Percentiles rank a stretch among this genome's conserved stretches.
phyloP scores from a whole-genome alignment of 2,113 vertebrate genomes.

The Vulpes vulpes region DNA sequence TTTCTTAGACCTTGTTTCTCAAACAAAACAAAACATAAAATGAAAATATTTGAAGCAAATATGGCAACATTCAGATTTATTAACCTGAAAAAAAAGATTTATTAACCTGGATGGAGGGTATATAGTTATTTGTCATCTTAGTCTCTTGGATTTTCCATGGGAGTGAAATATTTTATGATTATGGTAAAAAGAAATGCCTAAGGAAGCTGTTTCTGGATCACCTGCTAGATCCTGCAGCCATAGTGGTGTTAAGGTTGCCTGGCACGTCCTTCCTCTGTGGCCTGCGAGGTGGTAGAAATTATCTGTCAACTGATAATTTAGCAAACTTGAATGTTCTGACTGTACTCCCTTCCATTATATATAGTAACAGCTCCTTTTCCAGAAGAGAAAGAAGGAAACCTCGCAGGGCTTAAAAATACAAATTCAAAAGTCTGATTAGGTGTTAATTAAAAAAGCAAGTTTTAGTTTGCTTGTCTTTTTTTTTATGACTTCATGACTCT shows the following conservation, averaged over 20 bases:
- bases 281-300: too few species aligned
- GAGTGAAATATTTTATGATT: not conserved
- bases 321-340: not conserved
- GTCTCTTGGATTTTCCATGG: not conserved
- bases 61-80: not conserved
- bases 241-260: fast-evolving
- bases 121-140: not conserved
- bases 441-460: not conserved
- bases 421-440: not conserved
- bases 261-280: not conserved
- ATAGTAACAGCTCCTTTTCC: not conserved
- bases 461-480: not conserved
- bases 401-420: not conserved
- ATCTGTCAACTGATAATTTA: not conserved
- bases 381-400: not conserved
- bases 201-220: not conserved
- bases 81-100: not conserved
- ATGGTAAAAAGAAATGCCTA: not conserved
- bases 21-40: not conserved
- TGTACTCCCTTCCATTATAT: not conserved
- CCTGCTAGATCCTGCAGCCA: not conserved
- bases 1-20: not conserved
- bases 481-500: not conserved
- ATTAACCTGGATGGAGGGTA: not conserved
- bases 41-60: not conserved